Evolutionary conservation across 1,140 invertebrate species (phyloP), one percentile per base, ranked within the genome.

Genomic region (Apis laboriosa): DNA sequence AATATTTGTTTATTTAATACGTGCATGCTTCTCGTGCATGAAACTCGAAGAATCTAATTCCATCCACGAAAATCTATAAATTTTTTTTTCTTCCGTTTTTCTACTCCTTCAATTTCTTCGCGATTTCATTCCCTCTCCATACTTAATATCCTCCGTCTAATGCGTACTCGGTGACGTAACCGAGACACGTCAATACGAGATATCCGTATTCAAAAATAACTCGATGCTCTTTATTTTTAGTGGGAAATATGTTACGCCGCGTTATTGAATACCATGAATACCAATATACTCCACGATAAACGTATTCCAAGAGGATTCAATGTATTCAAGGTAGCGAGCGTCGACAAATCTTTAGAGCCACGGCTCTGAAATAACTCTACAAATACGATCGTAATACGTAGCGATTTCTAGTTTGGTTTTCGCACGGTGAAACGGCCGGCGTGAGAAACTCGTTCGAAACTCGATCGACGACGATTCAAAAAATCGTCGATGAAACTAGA

Each of bases 201-300:
- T 63, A 64, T 63, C 19, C 84, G 72, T 13, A 75, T 86, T 89
- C 84, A 79, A 86, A 92, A 92, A 92, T 92, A 92, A 51, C 63
- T 58, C 56, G 60, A 74, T 77, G 82, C 83, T 76, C 82, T 88
- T 89, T 92, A 92, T 92, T 91, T 92, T 88, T 85, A 83, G 70
- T 34, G 13, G 0, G 70, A 85, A 78, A 64, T 67, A 55, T 28
- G 78, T 79, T 67, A 49, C 75, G 43, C 17, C 21, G 21, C 49
- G 11, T 76, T 84, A 76, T 74, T 56, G 53, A 51, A 76, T 76
- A 24, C 12, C 43, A 15, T 34, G 73, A 34, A 77, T 77, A 49
- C 56, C 9, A 7, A 34, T 8, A 13, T 24, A 21, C 13, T 58
- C 43, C 17, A 15, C 51, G 34, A 43, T 12, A 8, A 43, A 19